Conservation (phyloP, 1,140 invertebrate genomes). For the Epicauta chinensis region DNA sequence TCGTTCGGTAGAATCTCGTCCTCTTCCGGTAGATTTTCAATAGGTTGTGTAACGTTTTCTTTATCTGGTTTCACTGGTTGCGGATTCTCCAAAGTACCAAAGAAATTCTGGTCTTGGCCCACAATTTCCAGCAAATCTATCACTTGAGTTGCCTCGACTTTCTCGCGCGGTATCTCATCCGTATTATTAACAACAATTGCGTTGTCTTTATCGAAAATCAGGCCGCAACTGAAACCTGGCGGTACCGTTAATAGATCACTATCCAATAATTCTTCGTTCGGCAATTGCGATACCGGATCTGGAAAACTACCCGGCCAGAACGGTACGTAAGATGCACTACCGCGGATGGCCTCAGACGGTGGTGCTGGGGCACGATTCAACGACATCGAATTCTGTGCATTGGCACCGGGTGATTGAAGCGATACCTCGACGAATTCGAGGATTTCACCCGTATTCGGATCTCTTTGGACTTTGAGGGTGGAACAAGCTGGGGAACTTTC, state of each 20-base stretch:
- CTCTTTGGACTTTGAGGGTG: conserved; percentile 52
- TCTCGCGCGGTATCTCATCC: too few relatives aligned
- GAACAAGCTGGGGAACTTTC: conserved; percentile 47
- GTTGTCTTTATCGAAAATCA: conserved; percentile 48
- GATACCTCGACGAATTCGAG: conserved; percentile 62
- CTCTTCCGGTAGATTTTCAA: conserved; percentile 21
- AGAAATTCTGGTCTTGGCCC: conserved; percentile 32
- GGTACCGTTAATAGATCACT: conserved; percentile 51
- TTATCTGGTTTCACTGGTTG: not conserved
- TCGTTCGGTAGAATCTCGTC: conserved; percentile 34
- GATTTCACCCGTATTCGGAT: conserved; percentile 64
- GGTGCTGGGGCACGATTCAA: conserved; percentile 58
- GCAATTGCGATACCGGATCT: conserved; percentile 42
- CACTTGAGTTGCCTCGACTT: too few relatives aligned
- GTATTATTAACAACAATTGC: too few relatives aligned
- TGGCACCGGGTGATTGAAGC: conserved; percentile 54
- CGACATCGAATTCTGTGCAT: conserved; percentile 69
- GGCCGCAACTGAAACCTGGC: conserved; percentile 56
- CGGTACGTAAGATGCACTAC: conserved; percentile 64
- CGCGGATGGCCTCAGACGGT: conserved; percentile 54
- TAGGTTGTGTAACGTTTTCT: not conserved
- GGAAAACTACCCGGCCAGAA: conserved; percentile 78
- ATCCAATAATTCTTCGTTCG: conserved; percentile 14
- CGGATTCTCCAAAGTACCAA: conserved; percentile 17
- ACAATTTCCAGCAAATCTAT: conserved; percentile 40